Percentiles rank a stretch among this genome's conserved stretches.
Evolutionary conservation across 2,113 vertebrate genomes (phyloP).

Genomic region (Pomatorhinus ruficollis): DNA sequence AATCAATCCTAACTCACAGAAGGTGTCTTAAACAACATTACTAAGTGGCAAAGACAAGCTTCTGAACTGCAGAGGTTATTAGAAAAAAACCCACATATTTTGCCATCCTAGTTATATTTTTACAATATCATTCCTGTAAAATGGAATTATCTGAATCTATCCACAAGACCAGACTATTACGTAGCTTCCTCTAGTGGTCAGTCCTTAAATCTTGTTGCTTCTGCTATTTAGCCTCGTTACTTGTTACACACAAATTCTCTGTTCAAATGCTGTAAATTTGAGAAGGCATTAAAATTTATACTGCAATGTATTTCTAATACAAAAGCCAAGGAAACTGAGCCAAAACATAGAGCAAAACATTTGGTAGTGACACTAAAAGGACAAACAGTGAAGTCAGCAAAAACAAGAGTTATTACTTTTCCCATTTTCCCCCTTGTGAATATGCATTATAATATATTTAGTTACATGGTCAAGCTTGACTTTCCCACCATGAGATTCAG

Average conservation of each 20-base stretch:
- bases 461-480: not conserved
- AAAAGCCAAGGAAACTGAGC: not conserved
- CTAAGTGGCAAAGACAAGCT: not conserved
- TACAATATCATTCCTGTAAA: not conserved
- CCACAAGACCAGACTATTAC: not conserved
- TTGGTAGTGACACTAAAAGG: not conserved
- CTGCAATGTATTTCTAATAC: not conserved
- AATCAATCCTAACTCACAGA: not conserved
- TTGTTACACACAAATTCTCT: not conserved
- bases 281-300: not conserved
- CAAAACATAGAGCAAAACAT: not conserved
- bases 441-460: conserved; percentile 2
- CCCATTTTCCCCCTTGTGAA: not conserved
- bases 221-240: not conserved
- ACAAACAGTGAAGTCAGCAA: not conserved
- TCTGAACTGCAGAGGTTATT: not conserved
- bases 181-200: conserved; percentile 32
- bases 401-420: not conserved
- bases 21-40: not conserved
- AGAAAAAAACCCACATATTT: not conserved
- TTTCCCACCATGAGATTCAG: conserved; percentile 1
- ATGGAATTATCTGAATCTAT: not conserved
- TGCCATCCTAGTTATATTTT: not conserved
- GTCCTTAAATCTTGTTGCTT: not conserved
- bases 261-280: not conserved